These are phyloP conservation scores for Spheniscus mendiculus DNA, from an alignment of 2,113 vertebrate genomes.

Conservation along the genomic window DNA sequence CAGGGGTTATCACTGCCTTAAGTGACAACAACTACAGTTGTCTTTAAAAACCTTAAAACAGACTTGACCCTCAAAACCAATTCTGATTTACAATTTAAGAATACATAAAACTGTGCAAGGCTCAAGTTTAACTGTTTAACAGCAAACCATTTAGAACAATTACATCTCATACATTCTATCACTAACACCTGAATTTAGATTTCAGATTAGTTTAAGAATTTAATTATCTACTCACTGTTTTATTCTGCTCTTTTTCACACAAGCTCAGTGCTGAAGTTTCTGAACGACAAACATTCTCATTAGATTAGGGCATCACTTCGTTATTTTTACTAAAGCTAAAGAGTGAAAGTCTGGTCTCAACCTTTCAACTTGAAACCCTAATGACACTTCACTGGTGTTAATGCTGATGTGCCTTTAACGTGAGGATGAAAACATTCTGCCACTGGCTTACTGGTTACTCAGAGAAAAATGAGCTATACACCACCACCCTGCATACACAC, in stretches of 20 bases:
- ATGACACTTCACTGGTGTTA: neutral
- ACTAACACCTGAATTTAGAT: neutral
- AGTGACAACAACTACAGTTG: neutral
- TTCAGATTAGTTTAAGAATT: neutral
- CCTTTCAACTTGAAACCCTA: neutral
- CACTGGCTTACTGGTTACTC: neutral
- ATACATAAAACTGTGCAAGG: rapidly evolving
- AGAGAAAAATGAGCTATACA: neutral
- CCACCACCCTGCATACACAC: neutral
- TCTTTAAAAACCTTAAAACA: neutral
- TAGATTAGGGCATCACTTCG: neutral
- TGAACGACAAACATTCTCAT: neutral
- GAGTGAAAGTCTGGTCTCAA: neutral
- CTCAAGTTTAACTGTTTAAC: neutral
- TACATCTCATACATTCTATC: neutral
- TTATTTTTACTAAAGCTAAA: neutral
- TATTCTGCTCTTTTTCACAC: neutral
- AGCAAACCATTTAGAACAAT: neutral
- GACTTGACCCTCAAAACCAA: neutral
- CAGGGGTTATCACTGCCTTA: neutral
- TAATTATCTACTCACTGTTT: neutral
- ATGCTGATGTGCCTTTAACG: neutral
- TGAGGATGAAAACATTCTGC: neutral
- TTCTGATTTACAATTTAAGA: neutral
- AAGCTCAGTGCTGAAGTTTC: neutral